phyloP scores from a whole-genome alignment of 2,888 invertebrate genomes.

The Biston betularia region DNA sequence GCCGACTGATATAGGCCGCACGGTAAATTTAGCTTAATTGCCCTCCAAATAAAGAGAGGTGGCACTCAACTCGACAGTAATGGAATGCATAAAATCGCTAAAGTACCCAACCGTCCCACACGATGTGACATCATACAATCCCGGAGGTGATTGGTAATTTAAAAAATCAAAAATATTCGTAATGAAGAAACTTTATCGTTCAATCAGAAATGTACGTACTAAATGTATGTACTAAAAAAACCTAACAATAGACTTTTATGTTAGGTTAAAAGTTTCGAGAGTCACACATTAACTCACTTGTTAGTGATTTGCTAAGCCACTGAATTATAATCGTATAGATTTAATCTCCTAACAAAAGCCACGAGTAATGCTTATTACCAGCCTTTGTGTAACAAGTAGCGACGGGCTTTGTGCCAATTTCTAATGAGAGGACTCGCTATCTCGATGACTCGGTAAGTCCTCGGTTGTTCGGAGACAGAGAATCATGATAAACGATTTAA shows the following conservation, averaged over 20 bases:
- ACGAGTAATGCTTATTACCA: conserved; percentile 18
- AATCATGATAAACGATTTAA: conserved; percentile 50
- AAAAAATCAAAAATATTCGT: conserved; percentile 19
- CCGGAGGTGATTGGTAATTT: conserved; percentile 32
- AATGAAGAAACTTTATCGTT: conserved; percentile 20
- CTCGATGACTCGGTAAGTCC: conserved; percentile 48
- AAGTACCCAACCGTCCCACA: conserved; percentile 22
- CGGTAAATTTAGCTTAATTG: conserved; percentile 64
- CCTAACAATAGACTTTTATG: too few species aligned
- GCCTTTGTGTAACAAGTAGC: conserved; percentile 23
- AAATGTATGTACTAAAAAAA: too few species aligned
- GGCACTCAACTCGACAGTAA: conserved; percentile 26
- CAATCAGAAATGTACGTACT: too few species aligned
- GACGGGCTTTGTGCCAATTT: conserved; percentile 24
- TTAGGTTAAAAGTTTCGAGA: too few species aligned
- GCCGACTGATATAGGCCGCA: conserved; percentile 55
- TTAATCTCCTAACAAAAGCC: conserved; percentile 20
- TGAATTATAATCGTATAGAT: conserved; percentile 9
- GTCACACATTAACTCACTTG: neutral
- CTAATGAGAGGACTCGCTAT: conserved; percentile 46
- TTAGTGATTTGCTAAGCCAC: conserved; percentile 1
- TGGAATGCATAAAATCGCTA: conserved; percentile 23
- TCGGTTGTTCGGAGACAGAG: conserved; percentile 40
- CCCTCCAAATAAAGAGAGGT: conserved; percentile 51
- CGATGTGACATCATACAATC: conserved; percentile 25